Conservation (phyloP, 1,140 invertebrate species). For the Zaprionus capensis region DNA sequence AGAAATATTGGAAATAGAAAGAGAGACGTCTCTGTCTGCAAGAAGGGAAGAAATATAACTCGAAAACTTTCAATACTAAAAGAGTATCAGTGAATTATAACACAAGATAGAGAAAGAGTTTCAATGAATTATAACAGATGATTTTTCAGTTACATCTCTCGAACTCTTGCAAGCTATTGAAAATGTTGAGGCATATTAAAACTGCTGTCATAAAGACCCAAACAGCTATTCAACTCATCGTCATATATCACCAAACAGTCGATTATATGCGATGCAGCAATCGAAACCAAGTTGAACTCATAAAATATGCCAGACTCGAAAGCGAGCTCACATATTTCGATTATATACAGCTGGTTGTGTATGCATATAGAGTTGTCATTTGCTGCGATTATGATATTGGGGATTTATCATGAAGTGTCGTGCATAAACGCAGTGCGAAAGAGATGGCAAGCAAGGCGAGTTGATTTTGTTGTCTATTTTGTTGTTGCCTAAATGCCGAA, state of each 20-base stretch:
- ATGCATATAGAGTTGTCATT: conserved; percentile 7
- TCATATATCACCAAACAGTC: neutral
- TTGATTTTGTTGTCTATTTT: conserved; percentile 44
- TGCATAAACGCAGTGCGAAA: conserved; percentile 26
- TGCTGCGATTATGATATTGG: conserved; percentile 7
- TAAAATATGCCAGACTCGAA: conserved; percentile 6
- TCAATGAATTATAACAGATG: too few species aligned
- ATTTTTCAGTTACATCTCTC: too few species aligned
- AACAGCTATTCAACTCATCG: neutral
- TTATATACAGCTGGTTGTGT: neutral
- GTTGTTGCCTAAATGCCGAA: conserved; percentile 56
- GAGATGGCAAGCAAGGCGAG: conserved; percentile 5
- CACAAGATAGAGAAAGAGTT: too few species aligned
- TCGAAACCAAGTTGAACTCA: conserved; percentile 2
- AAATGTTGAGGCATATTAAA: neutral
- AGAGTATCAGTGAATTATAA: too few species aligned
- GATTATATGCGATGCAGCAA: conserved; percentile 1
- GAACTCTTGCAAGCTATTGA: too few species aligned
- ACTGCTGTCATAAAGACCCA: neutral
- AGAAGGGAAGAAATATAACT: too few species aligned
- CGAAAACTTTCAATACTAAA: too few species aligned
- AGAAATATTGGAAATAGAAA: too few species aligned
- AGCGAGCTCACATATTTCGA: neutral
- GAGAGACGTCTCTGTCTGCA: too few species aligned
- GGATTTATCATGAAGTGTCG: conserved; percentile 24